phyloP scores from a whole-genome alignment of 2,113 vertebrate species.

The Actenoides lindsayi region DNA sequence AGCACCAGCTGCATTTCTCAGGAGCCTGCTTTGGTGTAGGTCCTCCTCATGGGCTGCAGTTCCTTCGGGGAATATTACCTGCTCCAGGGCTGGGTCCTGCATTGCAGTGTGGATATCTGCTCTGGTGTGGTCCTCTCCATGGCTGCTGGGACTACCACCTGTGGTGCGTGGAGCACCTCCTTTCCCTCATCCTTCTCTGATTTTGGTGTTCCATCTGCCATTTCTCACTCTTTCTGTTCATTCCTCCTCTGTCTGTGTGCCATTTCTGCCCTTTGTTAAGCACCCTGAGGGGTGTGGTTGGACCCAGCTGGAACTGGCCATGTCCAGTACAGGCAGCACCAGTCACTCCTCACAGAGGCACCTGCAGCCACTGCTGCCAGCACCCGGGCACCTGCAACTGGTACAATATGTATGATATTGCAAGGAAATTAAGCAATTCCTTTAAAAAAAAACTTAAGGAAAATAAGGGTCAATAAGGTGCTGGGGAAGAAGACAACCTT shows the following conservation, averaged over 20 bases:
- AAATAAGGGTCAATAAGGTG: neutral
- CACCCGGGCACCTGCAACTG: accelerated
- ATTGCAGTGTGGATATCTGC: neutral
- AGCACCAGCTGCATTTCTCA: neutral
- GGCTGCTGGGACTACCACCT: neutral
- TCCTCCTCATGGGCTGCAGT: neutral
- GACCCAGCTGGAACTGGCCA: neutral
- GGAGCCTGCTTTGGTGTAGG: accelerated
- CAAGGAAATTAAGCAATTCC: neutral
- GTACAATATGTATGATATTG: too few species aligned
- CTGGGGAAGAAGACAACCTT: neutral
- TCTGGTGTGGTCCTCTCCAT: neutral
- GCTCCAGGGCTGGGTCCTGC: neutral
- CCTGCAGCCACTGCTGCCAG: neutral
- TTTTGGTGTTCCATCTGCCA: neutral
- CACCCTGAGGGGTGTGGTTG: accelerated
- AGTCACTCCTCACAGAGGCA: neutral
- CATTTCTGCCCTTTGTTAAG: neutral
- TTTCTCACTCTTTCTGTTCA: neutral
- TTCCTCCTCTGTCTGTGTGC: neutral
- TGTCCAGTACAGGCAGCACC: too few species aligned
- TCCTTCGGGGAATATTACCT: neutral
- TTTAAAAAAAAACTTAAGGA: neutral
- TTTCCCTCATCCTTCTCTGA: neutral
- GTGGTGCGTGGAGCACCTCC: accelerated